phyloP scores from a whole-genome alignment of 2,113 vertebrate species.

The Esox niger region DNA sequence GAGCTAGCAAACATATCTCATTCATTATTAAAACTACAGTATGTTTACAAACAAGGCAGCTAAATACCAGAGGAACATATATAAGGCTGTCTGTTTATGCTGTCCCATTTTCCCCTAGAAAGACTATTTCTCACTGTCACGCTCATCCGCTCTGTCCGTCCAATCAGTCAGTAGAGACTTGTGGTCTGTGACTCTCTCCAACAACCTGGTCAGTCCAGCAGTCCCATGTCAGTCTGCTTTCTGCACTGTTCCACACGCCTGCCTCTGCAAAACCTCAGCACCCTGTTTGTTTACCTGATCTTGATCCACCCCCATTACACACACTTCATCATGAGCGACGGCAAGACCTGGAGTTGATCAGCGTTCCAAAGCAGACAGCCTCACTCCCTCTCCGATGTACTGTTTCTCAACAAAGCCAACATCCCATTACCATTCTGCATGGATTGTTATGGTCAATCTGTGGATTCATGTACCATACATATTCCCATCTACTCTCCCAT shows the following conservation, averaged over 20 bases:
- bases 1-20: slow-evolving; percentile 19
- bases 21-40: slow-evolving; percentile 18
- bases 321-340: slow-evolving; percentile 18
- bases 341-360: too few relatives aligned
- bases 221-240: slow-evolving; percentile 30
- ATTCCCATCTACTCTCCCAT: slow-evolving; percentile 9
- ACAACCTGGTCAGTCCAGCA: slow-evolving; percentile 23
- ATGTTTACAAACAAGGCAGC: slow-evolving; percentile 39
- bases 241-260: slow-evolving; percentile 18
- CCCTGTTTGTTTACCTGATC: too few relatives aligned
- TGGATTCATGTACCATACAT: slow-evolving; percentile 25
- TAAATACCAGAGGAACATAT: slow-evolving; percentile 42
- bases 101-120: slow-evolving; percentile 45
- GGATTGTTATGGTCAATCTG: slow-evolving; percentile 52
- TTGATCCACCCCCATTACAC: too few relatives aligned
- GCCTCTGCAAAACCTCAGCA: slow-evolving; percentile 41
- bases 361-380: slow-evolving; percentile 34
- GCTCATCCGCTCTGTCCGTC: slow-evolving; percentile 25
- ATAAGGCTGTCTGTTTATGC: too few relatives aligned
- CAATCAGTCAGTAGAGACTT: slow-evolving; percentile 49
- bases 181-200: slow-evolving; percentile 57
- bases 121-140: slow-evolving; percentile 33
- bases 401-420: slow-evolving; percentile 47
- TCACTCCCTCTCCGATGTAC: slow-evolving; percentile 23
- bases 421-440: slow-evolving; percentile 65